Evolutionary conservation across 2,797 vertebrate genomes (phyloP).

Genomic region (Kryptolebias ocellatus): DNA sequence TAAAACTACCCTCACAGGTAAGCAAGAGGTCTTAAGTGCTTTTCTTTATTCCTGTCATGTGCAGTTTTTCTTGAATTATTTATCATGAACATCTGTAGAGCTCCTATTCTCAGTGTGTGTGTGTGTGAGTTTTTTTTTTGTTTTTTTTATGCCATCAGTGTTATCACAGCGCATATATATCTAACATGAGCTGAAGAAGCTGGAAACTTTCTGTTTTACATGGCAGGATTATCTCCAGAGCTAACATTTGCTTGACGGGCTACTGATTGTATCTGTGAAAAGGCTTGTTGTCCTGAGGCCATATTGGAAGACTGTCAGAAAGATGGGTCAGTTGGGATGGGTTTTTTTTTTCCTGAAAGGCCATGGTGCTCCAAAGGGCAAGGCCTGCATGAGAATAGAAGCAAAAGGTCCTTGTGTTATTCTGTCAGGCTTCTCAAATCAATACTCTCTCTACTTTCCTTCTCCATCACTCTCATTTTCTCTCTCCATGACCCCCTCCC

Average conservation of each 20-base stretch:
- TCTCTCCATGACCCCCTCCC: slow-evolving; percentile 9
- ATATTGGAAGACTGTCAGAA: slow-evolving; percentile 69
- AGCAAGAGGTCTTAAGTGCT: slow-evolving; percentile 20
- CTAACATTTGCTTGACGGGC: slow-evolving; percentile 52
- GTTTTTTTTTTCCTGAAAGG: slow-evolving; percentile 56
- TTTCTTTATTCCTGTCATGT: slow-evolving; percentile 7
- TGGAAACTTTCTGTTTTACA: slow-evolving; percentile 50
- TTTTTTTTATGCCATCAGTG: slow-evolving; percentile 1
- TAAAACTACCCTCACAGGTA: slow-evolving; percentile 87
- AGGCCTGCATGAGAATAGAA: slow-evolving; percentile 54
- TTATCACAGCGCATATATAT: slow-evolving; percentile 41
- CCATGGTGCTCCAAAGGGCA: slow-evolving; percentile 67
- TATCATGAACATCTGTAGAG: slow-evolving; percentile 8
- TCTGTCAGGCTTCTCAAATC: slow-evolving; percentile 48
- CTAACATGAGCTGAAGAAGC: slow-evolving; percentile 36
- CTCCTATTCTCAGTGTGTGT: not conserved
- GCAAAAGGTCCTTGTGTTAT: slow-evolving; percentile 65
- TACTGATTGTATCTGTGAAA: slow-evolving; percentile 67
- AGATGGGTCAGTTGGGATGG: slow-evolving; percentile 54
- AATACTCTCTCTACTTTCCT: slow-evolving; percentile 39
- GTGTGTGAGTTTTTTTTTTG: not conserved
- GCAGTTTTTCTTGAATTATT: slow-evolving; percentile 15
- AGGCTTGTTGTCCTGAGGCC: slow-evolving; percentile 68
- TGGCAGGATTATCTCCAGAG: slow-evolving; percentile 50
- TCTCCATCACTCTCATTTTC: slow-evolving; percentile 41